These are phyloP conservation scores for Ptilodon capucinus DNA, from an alignment of 2,888 invertebrate species.

Conservation along the genomic window DNA sequence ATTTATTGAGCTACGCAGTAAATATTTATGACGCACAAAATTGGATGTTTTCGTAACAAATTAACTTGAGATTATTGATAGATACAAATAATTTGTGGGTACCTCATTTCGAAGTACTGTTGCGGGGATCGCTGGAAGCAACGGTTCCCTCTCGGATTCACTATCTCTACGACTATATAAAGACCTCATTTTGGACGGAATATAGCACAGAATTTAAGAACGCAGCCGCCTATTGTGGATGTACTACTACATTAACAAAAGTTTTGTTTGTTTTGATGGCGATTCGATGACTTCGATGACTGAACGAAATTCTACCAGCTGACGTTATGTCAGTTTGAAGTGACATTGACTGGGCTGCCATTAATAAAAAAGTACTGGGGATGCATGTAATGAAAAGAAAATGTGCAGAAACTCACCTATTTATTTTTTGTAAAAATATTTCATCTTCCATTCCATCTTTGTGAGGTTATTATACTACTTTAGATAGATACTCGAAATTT, in stretches of 20 bases:
- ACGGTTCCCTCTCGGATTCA: slow-evolving; percentile 58
- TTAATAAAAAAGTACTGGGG: no score
- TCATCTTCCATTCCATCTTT: no score
- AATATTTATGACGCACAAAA: neutral
- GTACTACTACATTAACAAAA: no score
- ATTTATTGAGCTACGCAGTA: neutral
- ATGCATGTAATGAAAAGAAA: no score
- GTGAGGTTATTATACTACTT: no score
- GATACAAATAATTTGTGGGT: slow-evolving; percentile 6
- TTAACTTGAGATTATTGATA: no score
- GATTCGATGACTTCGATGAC: no score
- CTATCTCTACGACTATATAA: slow-evolving; percentile 51
- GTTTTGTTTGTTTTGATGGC: neutral
- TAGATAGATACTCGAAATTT: no score
- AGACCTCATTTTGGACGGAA: slow-evolving; percentile 58
- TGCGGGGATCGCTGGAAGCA: slow-evolving; percentile 54
- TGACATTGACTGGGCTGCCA: no score
- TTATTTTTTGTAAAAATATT: no score
- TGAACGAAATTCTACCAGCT: neutral
- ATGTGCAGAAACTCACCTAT: no score
- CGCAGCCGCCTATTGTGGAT: neutral
- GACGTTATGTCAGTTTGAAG: neutral
- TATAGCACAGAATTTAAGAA: neutral
- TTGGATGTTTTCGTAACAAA: neutral
- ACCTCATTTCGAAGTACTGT: slow-evolving; percentile 56